phyloP scores from a whole-genome alignment of 2,888 invertebrate species.

The Sinelater perroti region DNA sequence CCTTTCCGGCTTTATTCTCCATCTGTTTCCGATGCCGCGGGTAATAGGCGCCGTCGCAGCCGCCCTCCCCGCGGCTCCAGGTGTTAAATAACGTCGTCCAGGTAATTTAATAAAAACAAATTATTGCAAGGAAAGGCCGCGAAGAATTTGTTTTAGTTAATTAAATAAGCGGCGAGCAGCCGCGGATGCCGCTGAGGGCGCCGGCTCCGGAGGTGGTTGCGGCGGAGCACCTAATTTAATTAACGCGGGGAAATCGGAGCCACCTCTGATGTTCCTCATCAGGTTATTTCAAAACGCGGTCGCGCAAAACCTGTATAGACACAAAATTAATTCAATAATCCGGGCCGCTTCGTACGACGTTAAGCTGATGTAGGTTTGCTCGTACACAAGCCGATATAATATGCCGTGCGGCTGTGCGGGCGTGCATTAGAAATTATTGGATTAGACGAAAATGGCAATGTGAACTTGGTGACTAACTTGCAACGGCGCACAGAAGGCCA shows the following conservation, averaged over 20 bases:
- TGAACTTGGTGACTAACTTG: too few relatives aligned
- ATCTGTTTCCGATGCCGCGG: too few relatives aligned
- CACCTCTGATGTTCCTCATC: conserved; percentile 36
- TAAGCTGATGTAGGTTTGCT: conserved; percentile 20
- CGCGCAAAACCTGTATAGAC: conserved; percentile 34
- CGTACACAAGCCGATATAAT: conserved; percentile 1
- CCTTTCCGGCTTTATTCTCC: too few relatives aligned
- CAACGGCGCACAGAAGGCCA: too few relatives aligned
- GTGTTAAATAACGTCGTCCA: conserved; percentile 29
- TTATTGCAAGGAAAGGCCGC: conserved; percentile 5
- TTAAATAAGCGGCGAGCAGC: conserved; percentile 37
- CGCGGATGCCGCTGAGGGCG: conserved; percentile 31
- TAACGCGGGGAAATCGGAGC: conserved; percentile 37
- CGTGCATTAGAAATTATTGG: too few relatives aligned
- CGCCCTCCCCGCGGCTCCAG: too few relatives aligned
- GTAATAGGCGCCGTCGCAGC: too few relatives aligned
- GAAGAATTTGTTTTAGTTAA: conserved; percentile 31
- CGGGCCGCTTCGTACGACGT: conserved; percentile 17
- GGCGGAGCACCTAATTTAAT: conserved; percentile 41
- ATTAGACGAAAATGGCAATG: too few relatives aligned
- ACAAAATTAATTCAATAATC: conserved; percentile 36
- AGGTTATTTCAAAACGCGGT: conserved; percentile 33
- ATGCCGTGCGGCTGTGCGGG: too few relatives aligned
- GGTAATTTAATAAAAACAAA: conserved; percentile 14
- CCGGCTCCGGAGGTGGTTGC: conserved; percentile 35